Evolutionary conservation across 1,140 invertebrate genomes (phyloP).

Genomic region (Hyphantria cunea): DNA sequence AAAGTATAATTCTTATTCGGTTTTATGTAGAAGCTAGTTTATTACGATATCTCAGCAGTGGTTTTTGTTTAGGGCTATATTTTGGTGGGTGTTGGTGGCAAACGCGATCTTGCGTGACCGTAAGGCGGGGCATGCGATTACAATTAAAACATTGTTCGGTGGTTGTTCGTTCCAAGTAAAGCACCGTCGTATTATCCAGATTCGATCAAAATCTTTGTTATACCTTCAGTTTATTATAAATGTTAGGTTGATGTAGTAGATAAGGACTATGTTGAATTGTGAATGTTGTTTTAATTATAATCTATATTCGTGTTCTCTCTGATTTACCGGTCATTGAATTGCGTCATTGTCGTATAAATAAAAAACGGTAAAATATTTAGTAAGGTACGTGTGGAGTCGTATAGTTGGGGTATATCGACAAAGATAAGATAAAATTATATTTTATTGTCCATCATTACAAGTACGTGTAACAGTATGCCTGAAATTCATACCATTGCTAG

Average conservation of each 20-base stretch:
- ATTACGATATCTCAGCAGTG: slow-evolving; percentile 40
- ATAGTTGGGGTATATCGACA: too few species aligned
- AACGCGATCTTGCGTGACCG: slow-evolving; percentile 77
- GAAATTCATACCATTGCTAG: too few species aligned
- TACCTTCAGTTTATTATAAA: slow-evolving; percentile 21
- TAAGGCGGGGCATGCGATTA: slow-evolving; percentile 63
- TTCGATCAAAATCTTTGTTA: slow-evolving; percentile 40
- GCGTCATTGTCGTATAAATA: too few species aligned
- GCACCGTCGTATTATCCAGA: slow-evolving; percentile 38
- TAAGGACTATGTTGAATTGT: background rate
- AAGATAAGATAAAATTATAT: too few species aligned
- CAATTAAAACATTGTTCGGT: slow-evolving; percentile 73
- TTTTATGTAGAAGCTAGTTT: slow-evolving; percentile 53
- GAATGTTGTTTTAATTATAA: background rate
- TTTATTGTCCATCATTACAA: too few species aligned
- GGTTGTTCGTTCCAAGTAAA: slow-evolving; percentile 40
- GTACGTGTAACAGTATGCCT: too few species aligned
- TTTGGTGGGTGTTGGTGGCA: slow-evolving; percentile 44
- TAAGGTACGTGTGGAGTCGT: too few species aligned
- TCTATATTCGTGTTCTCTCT: background rate
- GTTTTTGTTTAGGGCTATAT: slow-evolving; percentile 39
- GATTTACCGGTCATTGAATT: too few species aligned
- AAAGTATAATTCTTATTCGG: slow-evolving; percentile 23
- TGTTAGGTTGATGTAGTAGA: background rate
- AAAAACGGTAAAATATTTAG: too few species aligned